A percentile compares a stretch with the other conserved stretches of the same genome.
Conservation (phyloP, 1,140 invertebrate species). For the Coelopa frigida region DNA sequence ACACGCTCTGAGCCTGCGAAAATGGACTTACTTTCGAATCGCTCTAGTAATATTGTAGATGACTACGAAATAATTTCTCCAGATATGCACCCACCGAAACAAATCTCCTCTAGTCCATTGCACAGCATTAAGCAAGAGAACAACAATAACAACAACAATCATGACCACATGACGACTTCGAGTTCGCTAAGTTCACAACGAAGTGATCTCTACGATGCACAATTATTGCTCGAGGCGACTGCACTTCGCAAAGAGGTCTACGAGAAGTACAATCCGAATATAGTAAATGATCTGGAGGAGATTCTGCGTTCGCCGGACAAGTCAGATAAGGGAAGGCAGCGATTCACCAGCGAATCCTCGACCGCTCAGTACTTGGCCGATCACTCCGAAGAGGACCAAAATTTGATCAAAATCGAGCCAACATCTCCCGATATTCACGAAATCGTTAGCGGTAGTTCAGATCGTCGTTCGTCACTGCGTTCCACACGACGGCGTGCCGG, state of each 20-base stretch:
- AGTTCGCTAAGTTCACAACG: slow-evolving; percentile 2
- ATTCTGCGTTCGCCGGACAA: slow-evolving; percentile 40
- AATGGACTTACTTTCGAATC: slow-evolving; percentile 22
- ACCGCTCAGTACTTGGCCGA: slow-evolving; percentile 31
- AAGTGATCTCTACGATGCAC: slow-evolving; percentile 29
- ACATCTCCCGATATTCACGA: slow-evolving; percentile 33
- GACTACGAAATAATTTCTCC: slow-evolving; percentile 42
- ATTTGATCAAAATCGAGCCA: slow-evolving; percentile 40
- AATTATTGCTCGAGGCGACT: slow-evolving; percentile 28
- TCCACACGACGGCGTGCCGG: neutral
- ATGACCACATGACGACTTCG: slow-evolving; percentile 23
- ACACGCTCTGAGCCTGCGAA: slow-evolving; percentile 47
- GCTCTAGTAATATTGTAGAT: slow-evolving; percentile 27
- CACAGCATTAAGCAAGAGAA: slow-evolving; percentile 38
- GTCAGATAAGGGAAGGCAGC: slow-evolving; percentile 28
- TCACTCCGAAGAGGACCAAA: slow-evolving; percentile 25
- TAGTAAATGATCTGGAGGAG: slow-evolving; percentile 42
- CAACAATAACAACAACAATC: slow-evolving; percentile 3
- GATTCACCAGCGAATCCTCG: slow-evolving; percentile 35
- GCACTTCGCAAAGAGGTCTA: slow-evolving; percentile 27
- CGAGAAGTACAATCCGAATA: slow-evolving; percentile 38
- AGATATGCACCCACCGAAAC: slow-evolving; percentile 34
- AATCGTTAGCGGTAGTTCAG: slow-evolving; percentile 20
- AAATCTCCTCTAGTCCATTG: slow-evolving; percentile 39
- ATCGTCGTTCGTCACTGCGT: neutral